Base-by-base conservation (phyloP, 1,140 invertebrate genomes). In the Anadara kagoshimensis region DNA sequence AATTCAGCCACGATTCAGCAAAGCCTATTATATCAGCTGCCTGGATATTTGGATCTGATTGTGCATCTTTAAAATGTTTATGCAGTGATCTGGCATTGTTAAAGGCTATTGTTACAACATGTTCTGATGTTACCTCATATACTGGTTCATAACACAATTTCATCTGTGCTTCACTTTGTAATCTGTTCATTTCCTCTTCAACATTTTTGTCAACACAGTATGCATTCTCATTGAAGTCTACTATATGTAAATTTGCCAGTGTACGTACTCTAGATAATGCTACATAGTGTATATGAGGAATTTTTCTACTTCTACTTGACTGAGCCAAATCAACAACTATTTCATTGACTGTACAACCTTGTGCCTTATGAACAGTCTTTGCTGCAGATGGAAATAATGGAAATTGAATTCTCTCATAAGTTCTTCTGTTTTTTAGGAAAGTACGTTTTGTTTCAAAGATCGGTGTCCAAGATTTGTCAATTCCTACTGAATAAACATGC, bases 201-300 rank as follows among this genome's bases (percentile, higher is more conserved):
- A 71, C 69, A 47, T 12, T 47, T 44, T 64, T 43, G 20, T 64
- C 59, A 53, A 49, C 61, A 20, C 29, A 10, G 8, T 64, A 36
- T n/a, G 36, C 57, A 16, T 53, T 45, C n/a, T 47, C 53, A 58
- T 71, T 71, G 26, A 71, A 64, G 51, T 71, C 53, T 22, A 71
- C 14, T 24, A 71, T 63, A 44, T 66, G 54, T 16, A 73, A 20
- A 26, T 51, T 24, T 29, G 63, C 16, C 3, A 71, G 24, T 26
- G 59, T 44, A 26, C 18, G 57, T 36, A 66, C 70, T 59, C 70
- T 65, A n/a, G 51, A 58, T 5, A 73, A 43, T n/a, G 70, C 70
- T 24, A 73, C 70, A 73, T 73, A 73, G 22, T 73, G 63, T 16
- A 66, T 73, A 47, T 73, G 70, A 5, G 53, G 62, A 36, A 66